Percentiles rank a stretch among this genome's conserved stretches.
These are phyloP conservation scores for Onychostoma macrolepis DNA, from an alignment of 2,113 vertebrate genomes.

Conservation along the genomic window DNA sequence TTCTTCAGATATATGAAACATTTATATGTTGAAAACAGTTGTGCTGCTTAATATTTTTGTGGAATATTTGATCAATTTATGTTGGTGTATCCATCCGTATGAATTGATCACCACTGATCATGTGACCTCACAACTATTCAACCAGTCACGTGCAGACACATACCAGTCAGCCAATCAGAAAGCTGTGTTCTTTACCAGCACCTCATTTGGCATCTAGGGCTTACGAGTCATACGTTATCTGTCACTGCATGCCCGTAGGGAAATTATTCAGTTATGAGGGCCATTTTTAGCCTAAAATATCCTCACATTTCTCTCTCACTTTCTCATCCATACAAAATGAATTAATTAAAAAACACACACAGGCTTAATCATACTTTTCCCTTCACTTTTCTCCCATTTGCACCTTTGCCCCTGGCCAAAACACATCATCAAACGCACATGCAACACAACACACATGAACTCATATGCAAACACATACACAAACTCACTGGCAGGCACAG, in stretches of 20 bases:
- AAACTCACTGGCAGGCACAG: constrained; percentile 29
- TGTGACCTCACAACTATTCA: constrained; percentile 8
- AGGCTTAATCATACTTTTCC: not conserved
- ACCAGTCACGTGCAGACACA: not conserved
- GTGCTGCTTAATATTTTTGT: not conserved
- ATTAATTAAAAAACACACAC: constrained; percentile 11
- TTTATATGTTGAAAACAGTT: not conserved
- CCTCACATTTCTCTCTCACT: constrained; percentile 15
- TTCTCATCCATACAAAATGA: not conserved
- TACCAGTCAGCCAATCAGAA: constrained; percentile 14
- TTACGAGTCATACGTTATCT: constrained; percentile 42
- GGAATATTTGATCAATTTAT: not conserved
- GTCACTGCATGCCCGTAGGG: constrained; percentile 12
- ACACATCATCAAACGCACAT: not conserved
- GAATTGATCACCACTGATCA: not conserved
- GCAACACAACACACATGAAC: not conserved
- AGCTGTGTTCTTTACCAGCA: not conserved
- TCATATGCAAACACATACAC: not conserved
- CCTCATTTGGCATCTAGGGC: not conserved
- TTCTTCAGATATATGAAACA: not conserved
- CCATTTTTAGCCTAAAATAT: constrained; percentile 9
- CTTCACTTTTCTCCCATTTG: not conserved
- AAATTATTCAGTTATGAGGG: constrained; percentile 14
- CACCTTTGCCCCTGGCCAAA: not conserved
- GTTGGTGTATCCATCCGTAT: not conserved